phyloP scores from a whole-genome alignment of 2,888 invertebrate species.

The Mycalesis mineus region DNA sequence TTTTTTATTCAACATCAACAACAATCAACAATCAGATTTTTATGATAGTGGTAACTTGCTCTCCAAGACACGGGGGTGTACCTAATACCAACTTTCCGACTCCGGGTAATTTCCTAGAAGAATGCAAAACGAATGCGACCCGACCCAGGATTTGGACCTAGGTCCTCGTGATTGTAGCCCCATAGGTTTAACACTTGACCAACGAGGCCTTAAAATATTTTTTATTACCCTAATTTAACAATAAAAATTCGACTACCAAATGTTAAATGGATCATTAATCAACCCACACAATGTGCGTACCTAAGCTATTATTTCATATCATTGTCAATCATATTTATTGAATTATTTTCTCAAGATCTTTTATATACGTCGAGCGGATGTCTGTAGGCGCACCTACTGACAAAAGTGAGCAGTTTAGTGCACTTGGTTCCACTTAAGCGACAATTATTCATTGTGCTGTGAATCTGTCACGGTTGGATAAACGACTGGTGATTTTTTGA shows the following conservation, averaged over 20 bases:
- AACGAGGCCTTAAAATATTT: no score
- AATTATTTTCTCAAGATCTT: background rate
- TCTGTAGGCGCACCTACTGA: constrained; percentile 59
- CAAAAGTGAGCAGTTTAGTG: constrained; percentile 65
- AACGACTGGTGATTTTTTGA: constrained; percentile 12
- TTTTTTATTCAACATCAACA: no score
- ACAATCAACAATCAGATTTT: no score
- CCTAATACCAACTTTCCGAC: no score
- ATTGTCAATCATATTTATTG: background rate
- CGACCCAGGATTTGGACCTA: no score
- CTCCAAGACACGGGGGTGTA: no score
- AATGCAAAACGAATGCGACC: no score
- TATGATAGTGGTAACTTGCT: no score
- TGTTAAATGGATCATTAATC: constrained; percentile 23
- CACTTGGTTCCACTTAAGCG: constrained; percentile 71
- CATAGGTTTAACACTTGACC: no score
- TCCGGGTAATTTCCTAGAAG: no score
- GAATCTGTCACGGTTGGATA: constrained; percentile 44
- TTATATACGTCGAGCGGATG: constrained; percentile 46
- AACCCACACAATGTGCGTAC: constrained; percentile 2
- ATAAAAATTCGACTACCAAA: constrained; percentile 28
- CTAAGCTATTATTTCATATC: background rate
- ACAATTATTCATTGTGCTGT: constrained; percentile 45
- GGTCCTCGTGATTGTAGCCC: no score
- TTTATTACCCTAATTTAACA: no score